Evolutionary conservation across 2,797 vertebrate genomes (phyloP).

Genomic region (Dendrocincla fuliginosa): DNA sequence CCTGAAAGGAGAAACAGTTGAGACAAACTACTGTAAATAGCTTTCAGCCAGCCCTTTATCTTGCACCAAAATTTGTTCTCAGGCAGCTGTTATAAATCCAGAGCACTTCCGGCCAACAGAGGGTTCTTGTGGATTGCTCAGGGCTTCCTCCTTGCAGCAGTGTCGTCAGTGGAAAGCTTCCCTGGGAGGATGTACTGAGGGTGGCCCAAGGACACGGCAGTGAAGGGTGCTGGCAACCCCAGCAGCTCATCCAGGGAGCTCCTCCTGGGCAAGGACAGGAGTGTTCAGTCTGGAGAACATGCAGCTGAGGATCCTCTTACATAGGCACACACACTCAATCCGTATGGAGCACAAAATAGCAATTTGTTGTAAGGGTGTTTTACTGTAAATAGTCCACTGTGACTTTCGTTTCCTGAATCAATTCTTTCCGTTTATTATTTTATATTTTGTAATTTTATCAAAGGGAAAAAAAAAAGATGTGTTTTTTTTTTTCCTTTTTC

Average conservation of each 20-base stretch:
- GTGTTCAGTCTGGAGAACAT: background rate
- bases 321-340: background rate
- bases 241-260: background rate
- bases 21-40: background rate
- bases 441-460: slow-evolving; percentile 68
- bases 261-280: background rate
- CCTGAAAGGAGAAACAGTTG: background rate
- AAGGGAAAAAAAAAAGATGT: background rate
- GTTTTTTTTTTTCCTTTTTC: background rate
- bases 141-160: background rate
- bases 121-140: background rate
- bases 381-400: slow-evolving; percentile 69
- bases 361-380: slow-evolving; percentile 32
- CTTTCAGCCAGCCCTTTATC: background rate
- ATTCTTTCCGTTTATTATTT: slow-evolving; percentile 62
- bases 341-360: slow-evolving; percentile 42
- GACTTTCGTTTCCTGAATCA: background rate
- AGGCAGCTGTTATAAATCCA: background rate
- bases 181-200: background rate
- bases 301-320: background rate
- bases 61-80: background rate
- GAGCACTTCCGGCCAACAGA: background rate
- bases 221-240: background rate
- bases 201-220: background rate
- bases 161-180: background rate